Conservation (phyloP, 1,140 invertebrate genomes). For the Drosophila neocordata region DNA sequence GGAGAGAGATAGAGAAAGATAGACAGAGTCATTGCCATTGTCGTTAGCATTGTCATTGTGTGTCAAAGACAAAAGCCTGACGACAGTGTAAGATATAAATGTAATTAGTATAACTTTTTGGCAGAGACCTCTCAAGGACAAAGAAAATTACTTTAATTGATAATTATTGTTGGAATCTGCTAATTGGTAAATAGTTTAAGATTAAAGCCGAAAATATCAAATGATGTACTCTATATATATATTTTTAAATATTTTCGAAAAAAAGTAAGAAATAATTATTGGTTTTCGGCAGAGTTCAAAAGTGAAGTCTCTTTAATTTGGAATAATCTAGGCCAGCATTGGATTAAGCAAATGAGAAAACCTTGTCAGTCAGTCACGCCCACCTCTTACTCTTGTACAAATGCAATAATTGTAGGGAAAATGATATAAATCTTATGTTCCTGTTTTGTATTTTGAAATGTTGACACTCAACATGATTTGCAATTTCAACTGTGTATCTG, state of each 20-base stretch:
- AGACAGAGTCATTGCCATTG: conserved; percentile 16
- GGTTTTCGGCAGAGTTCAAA: neutral
- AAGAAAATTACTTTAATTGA: conserved; percentile 12
- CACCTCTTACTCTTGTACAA: neutral
- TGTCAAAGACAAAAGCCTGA: conserved; percentile 14
- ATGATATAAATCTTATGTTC: too few species aligned
- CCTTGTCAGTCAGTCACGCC: neutral
- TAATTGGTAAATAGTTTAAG: conserved; percentile 5
- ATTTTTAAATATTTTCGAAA: too few species aligned
- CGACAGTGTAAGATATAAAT: conserved; percentile 33
- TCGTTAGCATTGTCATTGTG: conserved; percentile 44
- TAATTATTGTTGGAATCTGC: conserved; percentile 3
- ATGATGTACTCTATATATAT: neutral
- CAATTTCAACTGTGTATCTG: neutral
- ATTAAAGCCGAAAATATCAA: neutral
- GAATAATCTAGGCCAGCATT: neutral
- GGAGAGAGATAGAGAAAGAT: neutral
- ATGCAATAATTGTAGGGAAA: too few species aligned
- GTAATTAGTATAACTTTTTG: conserved; percentile 44
- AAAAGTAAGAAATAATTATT: neutral
- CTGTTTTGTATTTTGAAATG: neutral
- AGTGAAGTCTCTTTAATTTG: neutral
- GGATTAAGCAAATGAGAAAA: neutral
- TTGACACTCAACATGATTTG: neutral
- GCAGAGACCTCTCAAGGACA: neutral